These are phyloP conservation scores for Erannis defoliaria DNA, from an alignment of 2,888 invertebrate species.

Conservation along the genomic window DNA sequence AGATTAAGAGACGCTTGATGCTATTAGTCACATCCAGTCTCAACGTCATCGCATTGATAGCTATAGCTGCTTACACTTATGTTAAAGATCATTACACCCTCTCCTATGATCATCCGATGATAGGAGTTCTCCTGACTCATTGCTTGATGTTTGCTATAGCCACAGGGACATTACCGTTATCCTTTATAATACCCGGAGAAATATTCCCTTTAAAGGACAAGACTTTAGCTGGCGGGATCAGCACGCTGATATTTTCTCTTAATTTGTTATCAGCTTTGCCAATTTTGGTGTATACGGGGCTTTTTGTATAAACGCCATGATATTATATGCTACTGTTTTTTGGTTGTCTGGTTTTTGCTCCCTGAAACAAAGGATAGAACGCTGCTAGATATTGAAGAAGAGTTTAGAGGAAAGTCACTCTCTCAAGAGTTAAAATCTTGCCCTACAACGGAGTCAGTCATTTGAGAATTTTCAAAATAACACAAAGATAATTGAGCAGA, in stretches of 20 bases:
- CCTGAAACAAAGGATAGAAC: constrained; percentile 17
- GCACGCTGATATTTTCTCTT: background rate
- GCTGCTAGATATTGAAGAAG: constrained; percentile 16
- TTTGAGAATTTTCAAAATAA: too few species aligned
- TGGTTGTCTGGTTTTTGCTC: constrained; percentile 3
- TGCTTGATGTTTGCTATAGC: constrained; percentile 1
- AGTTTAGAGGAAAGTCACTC: background rate
- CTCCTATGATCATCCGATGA: constrained; percentile 2
- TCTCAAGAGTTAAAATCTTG: background rate
- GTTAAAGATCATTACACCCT: background rate
- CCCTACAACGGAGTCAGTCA: background rate
- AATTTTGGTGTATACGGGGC: background rate
- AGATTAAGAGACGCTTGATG: constrained; percentile 2
- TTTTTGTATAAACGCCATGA: background rate
- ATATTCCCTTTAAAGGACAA: constrained; percentile 3
- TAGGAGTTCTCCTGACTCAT: background rate
- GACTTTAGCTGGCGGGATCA: background rate
- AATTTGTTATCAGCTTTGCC: background rate
- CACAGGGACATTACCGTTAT: background rate
- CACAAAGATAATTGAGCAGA: too few species aligned
- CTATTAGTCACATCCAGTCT: background rate
- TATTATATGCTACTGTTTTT: background rate
- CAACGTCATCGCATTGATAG: background rate
- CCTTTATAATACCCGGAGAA: constrained; percentile 1
- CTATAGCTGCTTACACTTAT: constrained; percentile 3